A percentile compares a stretch with the other conserved stretches of the same genome.
These are phyloP conservation scores for Acipenser transmontanus DNA, from an alignment of 2,797 vertebrate species.

Conservation along the genomic window DNA sequence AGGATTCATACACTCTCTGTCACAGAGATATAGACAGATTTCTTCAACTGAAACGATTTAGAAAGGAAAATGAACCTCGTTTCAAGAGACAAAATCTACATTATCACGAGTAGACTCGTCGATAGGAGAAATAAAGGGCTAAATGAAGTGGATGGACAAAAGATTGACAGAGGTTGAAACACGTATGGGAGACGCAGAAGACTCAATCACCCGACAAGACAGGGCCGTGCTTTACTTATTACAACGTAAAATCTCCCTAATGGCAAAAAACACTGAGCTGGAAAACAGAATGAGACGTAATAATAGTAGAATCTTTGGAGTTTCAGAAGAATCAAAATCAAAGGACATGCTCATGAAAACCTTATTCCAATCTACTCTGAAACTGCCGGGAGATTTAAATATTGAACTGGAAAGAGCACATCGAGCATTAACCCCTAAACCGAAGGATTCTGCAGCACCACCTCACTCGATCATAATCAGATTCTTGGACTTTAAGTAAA, in stretches of 20 bases:
- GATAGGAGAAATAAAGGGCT: too few species aligned
- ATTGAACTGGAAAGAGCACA: slow-evolving; percentile 1
- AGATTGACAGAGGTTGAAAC: not conserved
- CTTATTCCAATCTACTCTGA: not conserved
- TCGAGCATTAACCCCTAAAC: slow-evolving; percentile 5
- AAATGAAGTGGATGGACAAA: not conserved
- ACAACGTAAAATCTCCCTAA: not conserved
- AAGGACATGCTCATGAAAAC: not conserved
- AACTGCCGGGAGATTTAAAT: not conserved
- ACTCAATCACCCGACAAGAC: not conserved
- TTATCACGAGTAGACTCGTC: too few species aligned
- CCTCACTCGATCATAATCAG: slow-evolving; percentile 2
- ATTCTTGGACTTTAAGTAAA: slow-evolving; percentile 13
- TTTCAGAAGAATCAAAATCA: not conserved
- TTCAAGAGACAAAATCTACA: too few species aligned
- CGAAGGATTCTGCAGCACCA: not conserved
- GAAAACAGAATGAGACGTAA: not conserved
- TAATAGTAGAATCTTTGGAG: not conserved
- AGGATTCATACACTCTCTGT: too few species aligned
- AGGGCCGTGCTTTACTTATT: not conserved
- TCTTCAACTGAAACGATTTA: too few species aligned
- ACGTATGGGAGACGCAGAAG: not conserved
- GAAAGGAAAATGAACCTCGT: too few species aligned
- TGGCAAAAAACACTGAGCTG: not conserved
- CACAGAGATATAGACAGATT: too few species aligned